Conservation (phyloP, 2,888 invertebrate species). For the Thalpophila matura region DNA sequence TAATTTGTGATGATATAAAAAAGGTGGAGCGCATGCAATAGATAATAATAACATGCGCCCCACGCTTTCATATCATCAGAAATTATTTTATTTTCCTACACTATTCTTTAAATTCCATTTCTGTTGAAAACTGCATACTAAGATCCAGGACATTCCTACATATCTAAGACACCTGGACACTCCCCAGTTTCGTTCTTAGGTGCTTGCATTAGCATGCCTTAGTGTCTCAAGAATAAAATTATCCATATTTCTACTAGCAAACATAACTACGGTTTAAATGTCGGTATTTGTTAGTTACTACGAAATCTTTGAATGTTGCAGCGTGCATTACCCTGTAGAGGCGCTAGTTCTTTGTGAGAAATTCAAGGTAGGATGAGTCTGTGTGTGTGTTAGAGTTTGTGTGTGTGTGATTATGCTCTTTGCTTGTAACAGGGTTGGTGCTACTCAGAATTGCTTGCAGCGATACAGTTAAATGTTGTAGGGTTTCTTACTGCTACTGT, state of each 20-base stretch:
- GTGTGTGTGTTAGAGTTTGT: too few species aligned
- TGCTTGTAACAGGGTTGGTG: constrained; percentile 13
- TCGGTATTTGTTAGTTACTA: constrained; percentile 57
- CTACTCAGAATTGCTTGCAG: constrained; percentile 18
- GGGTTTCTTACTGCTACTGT: background rate
- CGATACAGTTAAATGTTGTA: constrained; percentile 5
- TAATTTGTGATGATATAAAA: too few species aligned
- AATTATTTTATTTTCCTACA: too few species aligned
- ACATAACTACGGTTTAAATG: constrained; percentile 60
- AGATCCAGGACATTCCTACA: background rate
- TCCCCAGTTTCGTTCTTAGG: constrained; percentile 61
- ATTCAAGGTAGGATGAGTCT: constrained; percentile 4
- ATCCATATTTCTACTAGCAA: constrained; percentile 62
- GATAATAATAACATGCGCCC: too few species aligned
- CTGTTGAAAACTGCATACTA: background rate
- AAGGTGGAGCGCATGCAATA: too few species aligned
- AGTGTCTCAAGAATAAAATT: constrained; percentile 67
- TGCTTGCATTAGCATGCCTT: constrained; percentile 65
- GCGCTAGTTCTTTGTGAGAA: constrained; percentile 37
- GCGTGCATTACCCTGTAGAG: constrained; percentile 40
- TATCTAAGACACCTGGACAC: constrained; percentile 34
- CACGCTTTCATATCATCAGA: too few species aligned
- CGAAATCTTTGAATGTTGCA: constrained; percentile 60
- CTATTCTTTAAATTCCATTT: background rate
- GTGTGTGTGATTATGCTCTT: constrained; percentile 21